Conservation (phyloP, 2,113 vertebrate species). For the Ciconia maguari region DNA sequence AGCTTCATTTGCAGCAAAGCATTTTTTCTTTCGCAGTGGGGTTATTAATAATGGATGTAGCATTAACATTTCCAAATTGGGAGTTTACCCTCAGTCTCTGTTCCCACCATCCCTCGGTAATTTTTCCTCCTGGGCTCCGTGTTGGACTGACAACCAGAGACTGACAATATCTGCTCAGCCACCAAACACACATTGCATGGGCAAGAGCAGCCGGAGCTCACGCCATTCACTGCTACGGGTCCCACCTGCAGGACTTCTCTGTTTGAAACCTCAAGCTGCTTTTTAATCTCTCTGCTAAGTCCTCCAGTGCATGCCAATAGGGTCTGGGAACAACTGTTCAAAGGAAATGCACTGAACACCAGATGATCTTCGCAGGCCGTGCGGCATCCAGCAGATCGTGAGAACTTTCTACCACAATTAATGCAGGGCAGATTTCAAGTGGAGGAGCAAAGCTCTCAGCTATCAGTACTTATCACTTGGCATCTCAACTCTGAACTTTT, state of each 20-base stretch:
- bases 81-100: background rate
- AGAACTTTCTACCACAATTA: background rate
- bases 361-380: background rate
- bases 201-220: background rate
- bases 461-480: background rate
- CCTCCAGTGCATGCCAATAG: background rate
- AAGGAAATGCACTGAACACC: background rate
- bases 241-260: background rate
- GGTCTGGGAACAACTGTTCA: background rate
- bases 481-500: background rate
- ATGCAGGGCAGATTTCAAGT: background rate
- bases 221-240: background rate
- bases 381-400: background rate
- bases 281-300: background rate
- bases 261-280: background rate
- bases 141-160: background rate
- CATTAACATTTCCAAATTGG: background rate
- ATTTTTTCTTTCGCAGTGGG: background rate
- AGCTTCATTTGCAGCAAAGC: background rate
- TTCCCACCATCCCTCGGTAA: background rate
- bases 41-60: conserved; percentile 14
- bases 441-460: background rate
- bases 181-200: background rate
- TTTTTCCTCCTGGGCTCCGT: background rate
- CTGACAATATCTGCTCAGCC: background rate